Evolutionary conservation across 2,113 vertebrate genomes (phyloP).

Genomic region (Scomber japonicus): DNA sequence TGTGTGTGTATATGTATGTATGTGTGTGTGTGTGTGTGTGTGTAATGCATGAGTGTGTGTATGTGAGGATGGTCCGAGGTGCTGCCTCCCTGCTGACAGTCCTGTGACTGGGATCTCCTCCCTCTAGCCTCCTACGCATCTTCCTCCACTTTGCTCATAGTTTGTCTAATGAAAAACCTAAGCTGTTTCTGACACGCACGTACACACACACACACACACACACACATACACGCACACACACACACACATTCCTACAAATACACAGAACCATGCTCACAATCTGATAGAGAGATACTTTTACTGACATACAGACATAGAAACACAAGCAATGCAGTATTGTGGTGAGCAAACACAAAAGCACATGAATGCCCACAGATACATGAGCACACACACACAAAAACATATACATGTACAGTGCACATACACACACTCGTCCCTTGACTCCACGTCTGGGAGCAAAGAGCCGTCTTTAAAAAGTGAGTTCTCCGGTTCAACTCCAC

Average conservation of each 20-base stretch:
- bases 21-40: neutral
- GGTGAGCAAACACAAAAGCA: neutral
- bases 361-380: conserved; percentile 2
- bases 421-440: conserved; percentile 37
- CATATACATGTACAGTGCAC: conserved; percentile 37
- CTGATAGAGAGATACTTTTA: neutral
- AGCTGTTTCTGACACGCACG: neutral
- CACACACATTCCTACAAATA: neutral
- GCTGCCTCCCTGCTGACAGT: conserved; percentile 73
- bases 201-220: conserved; percentile 1
- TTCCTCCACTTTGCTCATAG: conserved; percentile 63
- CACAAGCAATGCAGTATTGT: neutral
- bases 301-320: conserved; percentile 14
- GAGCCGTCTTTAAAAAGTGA: conserved; percentile 49
- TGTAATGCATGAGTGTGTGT: conserved; percentile 24
- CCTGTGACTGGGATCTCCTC: conserved; percentile 68
- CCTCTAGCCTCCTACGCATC: conserved; percentile 52
- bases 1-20: conserved; percentile 6
- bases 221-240: conserved; percentile 7
- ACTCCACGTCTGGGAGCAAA: conserved; percentile 49
- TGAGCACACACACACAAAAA: conserved; percentile 17
- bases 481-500: conserved; percentile 54
- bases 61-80: conserved; percentile 32
- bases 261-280: conserved; percentile 14
- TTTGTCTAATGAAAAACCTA: conserved; percentile 72